Base-by-base conservation (phyloP, 2,888 invertebrate genomes). In the Andrena minutula region DNA sequence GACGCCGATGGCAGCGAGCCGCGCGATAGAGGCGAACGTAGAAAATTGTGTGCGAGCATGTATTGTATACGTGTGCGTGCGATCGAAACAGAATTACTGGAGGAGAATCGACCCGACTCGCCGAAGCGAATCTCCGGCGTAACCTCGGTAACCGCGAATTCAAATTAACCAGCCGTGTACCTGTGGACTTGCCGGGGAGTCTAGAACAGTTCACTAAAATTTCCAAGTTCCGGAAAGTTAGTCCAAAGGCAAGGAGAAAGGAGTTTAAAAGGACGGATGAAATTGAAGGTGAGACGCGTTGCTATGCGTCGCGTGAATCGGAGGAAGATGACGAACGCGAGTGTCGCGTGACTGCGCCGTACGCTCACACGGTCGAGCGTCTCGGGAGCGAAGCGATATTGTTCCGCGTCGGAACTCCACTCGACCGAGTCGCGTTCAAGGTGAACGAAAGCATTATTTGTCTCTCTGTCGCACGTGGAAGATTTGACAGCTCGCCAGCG, bases 81-180 rank as follows among this genome's bases (percentile, higher is more conserved):
- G 23, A 65, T 35, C 64, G 74, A 65, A 51, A 49, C 77, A 74
- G 68, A 77, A 72, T 51, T 68, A 65, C 66, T 28, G 56, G 41
- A 28, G 71, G 83, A 77, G 82, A 73, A 70, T 76, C 80, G 85
- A 86, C 75, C 87, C 86, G 88, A 89, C 86, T 86, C 91, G 91
- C 83, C 92, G 90, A 88, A 91, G 91, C 92, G 91, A 82, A 92
- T 92, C 90, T 92, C 92, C 92, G 91, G 88, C 83, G 86, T 86
- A 89, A 91, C 89, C 88, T 89, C 35, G 77, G 89, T 88, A 88
- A 90, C 89, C 89, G 88, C 88, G 88, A 84, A 83, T 87, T 82
- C 87, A 89, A 89, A 89, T 85, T 89, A 89, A 79, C 89, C 89
- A 86, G 86, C 91, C 89, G 89, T 90, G 87, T 82, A 88, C 88